phyloP scores from a whole-genome alignment of 2,888 invertebrate species.

The Drosophila formosana region DNA sequence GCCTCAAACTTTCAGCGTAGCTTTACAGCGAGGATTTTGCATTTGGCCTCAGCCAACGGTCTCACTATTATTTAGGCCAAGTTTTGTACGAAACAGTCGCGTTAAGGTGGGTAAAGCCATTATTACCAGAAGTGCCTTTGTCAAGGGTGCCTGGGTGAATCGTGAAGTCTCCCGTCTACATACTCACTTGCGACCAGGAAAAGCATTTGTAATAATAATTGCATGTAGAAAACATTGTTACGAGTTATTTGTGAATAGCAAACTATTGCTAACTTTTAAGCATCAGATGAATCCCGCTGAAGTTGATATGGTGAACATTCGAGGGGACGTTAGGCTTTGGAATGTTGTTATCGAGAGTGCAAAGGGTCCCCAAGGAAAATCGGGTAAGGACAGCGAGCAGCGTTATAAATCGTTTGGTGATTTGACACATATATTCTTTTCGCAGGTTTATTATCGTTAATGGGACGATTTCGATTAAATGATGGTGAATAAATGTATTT shows the following conservation, averaged over 20 bases:
- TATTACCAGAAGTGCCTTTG: slow-evolving; percentile 89
- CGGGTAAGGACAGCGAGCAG: slow-evolving; percentile 8
- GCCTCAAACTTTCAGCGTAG: slow-evolving; percentile 90
- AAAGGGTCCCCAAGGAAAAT: neutral
- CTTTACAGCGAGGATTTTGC: slow-evolving; percentile 88
- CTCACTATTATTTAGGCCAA: slow-evolving; percentile 90
- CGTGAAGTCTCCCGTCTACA: slow-evolving; percentile 65
- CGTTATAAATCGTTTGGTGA: neutral
- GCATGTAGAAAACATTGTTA: slow-evolving; percentile 63
- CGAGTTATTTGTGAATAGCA: slow-evolving; percentile 85
- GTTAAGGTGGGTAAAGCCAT: slow-evolving; percentile 85
- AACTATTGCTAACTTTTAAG: slow-evolving; percentile 88
- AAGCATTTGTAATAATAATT: slow-evolving; percentile 74
- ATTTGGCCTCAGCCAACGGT: slow-evolving; percentile 90
- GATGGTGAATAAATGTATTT: neutral
- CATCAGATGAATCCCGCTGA: slow-evolving; percentile 86
- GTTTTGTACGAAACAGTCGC: slow-evolving; percentile 85
- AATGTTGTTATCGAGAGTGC: slow-evolving; percentile 55
- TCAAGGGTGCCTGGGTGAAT: slow-evolving; percentile 84
- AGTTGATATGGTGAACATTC: slow-evolving; percentile 88
- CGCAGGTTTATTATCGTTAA: neutral
- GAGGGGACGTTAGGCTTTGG: slow-evolving; percentile 89
- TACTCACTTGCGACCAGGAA: slow-evolving; percentile 77
- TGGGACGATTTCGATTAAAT: neutral
- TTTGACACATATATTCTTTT: neutral